Evolutionary conservation across 2,113 vertebrate genomes (phyloP), one percentile per base, ranked within the genome.

Genomic region (Platycercus adscitus): DNA sequence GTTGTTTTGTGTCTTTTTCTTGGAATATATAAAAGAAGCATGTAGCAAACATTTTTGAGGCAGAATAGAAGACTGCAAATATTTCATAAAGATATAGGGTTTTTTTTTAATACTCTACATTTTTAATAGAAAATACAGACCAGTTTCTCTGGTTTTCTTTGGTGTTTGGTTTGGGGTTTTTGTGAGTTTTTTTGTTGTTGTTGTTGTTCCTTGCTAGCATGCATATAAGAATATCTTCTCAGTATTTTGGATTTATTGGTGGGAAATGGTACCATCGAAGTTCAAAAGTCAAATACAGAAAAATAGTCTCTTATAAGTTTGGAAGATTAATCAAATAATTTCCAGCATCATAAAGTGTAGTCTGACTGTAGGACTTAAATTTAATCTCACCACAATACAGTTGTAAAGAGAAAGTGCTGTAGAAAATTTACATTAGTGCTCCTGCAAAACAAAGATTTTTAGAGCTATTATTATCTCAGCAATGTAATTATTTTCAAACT

Each of bases 161-260:
- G 5, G 2, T 49, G 10, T 33, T 37, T 82, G 14, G 52, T 10
- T 50, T 71, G 6, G 44, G 43, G 13, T 64, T 91, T 4, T 53
- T 7, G 0, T 1, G 4, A 25, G 43, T 13, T 66, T 58, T 8
- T 4, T 3, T 53, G 7, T 4, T 31, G 35, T 11, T 66, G 46
- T 89, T 33, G 4, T 3, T 72, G 6, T 18, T 90, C 11, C 18
- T 92, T 81, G 28, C 13, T 58, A 81, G 4, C 17, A n/a, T 3
- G 29, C n/a, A 9, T 1, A 19, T 7, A 28, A 61, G 49, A 29
- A 25, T 37, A 47, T 5, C 6, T 61, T 37, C 50, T 50, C 8
- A 12, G 1, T 55, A 82, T 76, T 89, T 87, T 65, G 17, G 11
- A 37, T 66, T 78, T 93, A 6, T 18, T 61, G 11, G 1, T 64